Conservation (phyloP, 2,888 invertebrate species). For the Sarcophaga carnaria region DNA sequence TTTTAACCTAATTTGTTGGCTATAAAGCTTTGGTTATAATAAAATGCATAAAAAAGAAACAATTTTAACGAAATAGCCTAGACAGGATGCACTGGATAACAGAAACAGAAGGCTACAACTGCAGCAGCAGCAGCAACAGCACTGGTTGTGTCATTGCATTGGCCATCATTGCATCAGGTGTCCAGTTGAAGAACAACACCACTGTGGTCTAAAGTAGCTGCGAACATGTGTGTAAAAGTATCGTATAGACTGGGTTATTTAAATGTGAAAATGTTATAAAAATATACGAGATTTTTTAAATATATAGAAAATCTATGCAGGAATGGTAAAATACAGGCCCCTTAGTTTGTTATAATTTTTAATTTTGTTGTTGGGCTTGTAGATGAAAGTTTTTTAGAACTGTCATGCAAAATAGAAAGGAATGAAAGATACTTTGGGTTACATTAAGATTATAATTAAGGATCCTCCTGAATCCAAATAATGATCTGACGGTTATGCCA, state of each 20-base stretch:
- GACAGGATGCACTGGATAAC: slow-evolving; percentile 22
- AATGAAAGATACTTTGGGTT: too few species aligned
- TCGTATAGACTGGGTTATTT: slow-evolving; percentile 5
- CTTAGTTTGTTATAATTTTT: too few species aligned
- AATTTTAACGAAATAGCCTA: slow-evolving; percentile 39
- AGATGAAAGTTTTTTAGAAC: too few species aligned
- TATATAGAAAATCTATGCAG: too few species aligned
- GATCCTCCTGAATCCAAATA: too few species aligned
- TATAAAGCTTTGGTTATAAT: slow-evolving; percentile 46
- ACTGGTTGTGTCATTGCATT: too few species aligned
- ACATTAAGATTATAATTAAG: too few species aligned
- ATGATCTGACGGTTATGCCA: too few species aligned
- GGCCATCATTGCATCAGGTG: slow-evolving; percentile 45
- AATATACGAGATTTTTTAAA: slow-evolving; percentile 1
- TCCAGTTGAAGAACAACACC: slow-evolving; percentile 28
- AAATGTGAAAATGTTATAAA: slow-evolving; percentile 29
- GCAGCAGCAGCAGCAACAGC: background rate
- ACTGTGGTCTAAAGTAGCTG: slow-evolving; percentile 35
- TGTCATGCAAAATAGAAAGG: too few species aligned
- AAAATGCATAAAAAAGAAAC: slow-evolving; percentile 47
- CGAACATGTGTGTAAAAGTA: background rate
- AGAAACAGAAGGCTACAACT: background rate
- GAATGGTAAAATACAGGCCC: too few species aligned
- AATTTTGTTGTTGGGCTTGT: too few species aligned
- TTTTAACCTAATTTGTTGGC: slow-evolving; percentile 63